Conservation (phyloP, 2,888 invertebrate genomes). For the Amblyjoppa fuscipennis region DNA sequence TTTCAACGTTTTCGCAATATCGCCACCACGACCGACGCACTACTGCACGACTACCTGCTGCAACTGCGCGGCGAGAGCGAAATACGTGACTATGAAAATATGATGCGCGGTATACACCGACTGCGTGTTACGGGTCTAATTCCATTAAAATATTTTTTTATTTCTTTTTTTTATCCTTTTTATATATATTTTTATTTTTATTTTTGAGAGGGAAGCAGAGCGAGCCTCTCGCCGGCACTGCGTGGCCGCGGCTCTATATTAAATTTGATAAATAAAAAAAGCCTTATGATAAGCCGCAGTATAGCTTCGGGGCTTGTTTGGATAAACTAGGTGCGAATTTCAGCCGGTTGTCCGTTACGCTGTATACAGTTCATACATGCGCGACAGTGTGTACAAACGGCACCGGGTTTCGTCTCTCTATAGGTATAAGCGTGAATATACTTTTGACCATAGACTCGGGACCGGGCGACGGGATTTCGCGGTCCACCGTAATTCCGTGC, state of each 20-base stretch:
- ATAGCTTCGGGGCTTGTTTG: constrained; percentile 42
- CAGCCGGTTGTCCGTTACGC: neutral
- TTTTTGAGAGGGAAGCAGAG: neutral
- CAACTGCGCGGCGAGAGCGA: neutral
- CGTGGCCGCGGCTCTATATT: constrained; percentile 1
- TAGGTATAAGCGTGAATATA: neutral
- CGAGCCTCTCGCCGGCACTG: neutral
- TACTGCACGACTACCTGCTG: constrained; percentile 17
- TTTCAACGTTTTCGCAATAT: constrained; percentile 49
- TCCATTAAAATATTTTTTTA: constrained; percentile 7
- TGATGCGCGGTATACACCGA: neutral
- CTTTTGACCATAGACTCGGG: constrained; percentile 26
- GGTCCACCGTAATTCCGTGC: constrained; percentile 54
- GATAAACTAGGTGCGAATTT: constrained; percentile 47
- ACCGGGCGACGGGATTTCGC: constrained; percentile 33
- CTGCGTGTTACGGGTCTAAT: neutral
- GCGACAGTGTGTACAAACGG: constrained; percentile 2
- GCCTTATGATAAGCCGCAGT: constrained; percentile 16
- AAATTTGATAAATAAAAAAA: constrained; percentile 17
- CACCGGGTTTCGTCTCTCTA: neutral
- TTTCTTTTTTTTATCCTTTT: neutral
- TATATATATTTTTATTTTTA: neutral
- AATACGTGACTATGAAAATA: constrained; percentile 20
- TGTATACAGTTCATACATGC: neutral
- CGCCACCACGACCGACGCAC: constrained; percentile 15